Evolutionary conservation across 2,797 vertebrate genomes (phyloP), one percentile per base, ranked within the genome.

Genomic region (Spondyliosoma cantharus): DNA sequence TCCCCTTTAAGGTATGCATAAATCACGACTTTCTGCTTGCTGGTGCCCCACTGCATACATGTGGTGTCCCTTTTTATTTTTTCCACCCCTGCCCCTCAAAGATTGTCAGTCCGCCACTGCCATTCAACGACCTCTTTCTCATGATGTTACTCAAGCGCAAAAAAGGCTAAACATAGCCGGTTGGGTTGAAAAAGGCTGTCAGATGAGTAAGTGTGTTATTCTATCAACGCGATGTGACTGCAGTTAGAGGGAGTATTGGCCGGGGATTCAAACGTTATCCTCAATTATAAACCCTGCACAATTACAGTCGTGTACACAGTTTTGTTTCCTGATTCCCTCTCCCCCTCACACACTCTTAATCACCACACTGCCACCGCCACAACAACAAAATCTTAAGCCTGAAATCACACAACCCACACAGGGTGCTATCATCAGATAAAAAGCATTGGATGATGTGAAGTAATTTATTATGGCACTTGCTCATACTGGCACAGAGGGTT

Each of bases 401-500:
- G 80, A 87, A 89, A 89, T 90, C 85, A 81, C 87, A 86, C 89
- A 87, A 49, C 87, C 90, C 90, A 91, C 91, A 92, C 84, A 86
- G 72, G 85, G 83, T 32, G 64, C 81, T 81, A 83, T 86, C 86
- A 93, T 93, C 92, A 77, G 87, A 92, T 91, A 91, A 93, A 37
- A 91, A 90, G 86, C 79, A 74, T 42, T 65, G 82, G 83, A 85
- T 89, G 88, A 91, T 88, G 87, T 90, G 89, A 89, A 92, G 89
- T 91, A 87, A 93, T 90, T 93, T 89, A 92, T 91, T 86, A 89
- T 92, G 91, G 90, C 91, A 92, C 91, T 92, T 90, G 91, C 86
- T 93, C 90, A 90, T 89, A 88, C 88, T 90, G 90, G 91, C 91
- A 90, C 89, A 88, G 85, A 88, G 86, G 76, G 91, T 91, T 92